These are phyloP conservation scores for Mylabris phalerata DNA, from an alignment of 1,140 invertebrate species.

Conservation along the genomic window DNA sequence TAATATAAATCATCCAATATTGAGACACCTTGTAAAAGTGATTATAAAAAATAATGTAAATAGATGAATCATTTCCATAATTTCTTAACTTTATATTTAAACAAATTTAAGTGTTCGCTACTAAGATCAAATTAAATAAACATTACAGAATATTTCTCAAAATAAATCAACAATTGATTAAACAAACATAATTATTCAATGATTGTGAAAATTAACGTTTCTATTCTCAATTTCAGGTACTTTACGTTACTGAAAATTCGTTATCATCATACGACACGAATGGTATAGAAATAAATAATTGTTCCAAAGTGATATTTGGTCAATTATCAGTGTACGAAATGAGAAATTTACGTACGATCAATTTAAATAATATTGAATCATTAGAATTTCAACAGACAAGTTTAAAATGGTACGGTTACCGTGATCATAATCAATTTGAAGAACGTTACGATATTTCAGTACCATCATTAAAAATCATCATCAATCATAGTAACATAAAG, in stretches of 20 bases:
- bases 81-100: too few species aligned
- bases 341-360: slow-evolving; percentile 31
- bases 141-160: too few species aligned
- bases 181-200: neutral
- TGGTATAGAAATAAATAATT: slow-evolving; percentile 31
- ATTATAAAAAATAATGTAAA: too few species aligned
- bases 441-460: slow-evolving; percentile 26
- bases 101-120: too few species aligned
- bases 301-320: slow-evolving; percentile 31
- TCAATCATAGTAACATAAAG: slow-evolving; percentile 22
- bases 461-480: slow-evolving; percentile 32
- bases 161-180: neutral
- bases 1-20: too few species aligned
- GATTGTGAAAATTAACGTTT: neutral
- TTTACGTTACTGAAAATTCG: slow-evolving; percentile 29
- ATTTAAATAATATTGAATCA: slow-evolving; percentile 26
- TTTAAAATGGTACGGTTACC: slow-evolving; percentile 34
- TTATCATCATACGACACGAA: slow-evolving; percentile 29
- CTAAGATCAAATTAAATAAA: too few species aligned
- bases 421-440: slow-evolving; percentile 14
- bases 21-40: too few species aligned
- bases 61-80: too few species aligned
- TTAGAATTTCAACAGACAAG: slow-evolving; percentile 30
- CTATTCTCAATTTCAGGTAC: slow-evolving; percentile 28
- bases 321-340: slow-evolving; percentile 27